Base-by-base conservation (phyloP, 1,140 invertebrate genomes). In the Zaprionus davidi region DNA sequence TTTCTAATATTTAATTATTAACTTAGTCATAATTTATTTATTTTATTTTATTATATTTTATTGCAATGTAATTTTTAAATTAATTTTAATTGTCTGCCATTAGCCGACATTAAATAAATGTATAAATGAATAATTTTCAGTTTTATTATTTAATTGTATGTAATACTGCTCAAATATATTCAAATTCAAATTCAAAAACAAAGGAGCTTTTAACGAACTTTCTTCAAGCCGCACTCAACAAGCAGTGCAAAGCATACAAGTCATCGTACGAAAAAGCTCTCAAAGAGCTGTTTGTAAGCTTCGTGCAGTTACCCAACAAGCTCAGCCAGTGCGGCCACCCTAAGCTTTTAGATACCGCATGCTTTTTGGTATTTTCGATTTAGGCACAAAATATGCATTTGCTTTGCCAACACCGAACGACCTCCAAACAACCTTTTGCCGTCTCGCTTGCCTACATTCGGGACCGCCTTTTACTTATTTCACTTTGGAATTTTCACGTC, bases 391-490 rank as follows among this genome's bases (percentile, higher is more conserved):
- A 12, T 26, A 38, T 36, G 41, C 77, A 68, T 44, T 67, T 60
- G 66, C 62, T 73, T 90, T 80, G 65, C 71, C 84, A 88, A 90
- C 84, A 88, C 84, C 69, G 84, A 57, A 90, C 85, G 85, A 90
- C 85, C 85, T 90, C 85, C 68, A 90, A 90, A 90, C 85, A 90
- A 90, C 85, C 85, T 90, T 90, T 85, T 90, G 85, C 76, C 76
- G 85, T 82, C 78, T 81, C 69, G 81, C 55, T 83, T 66, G 79
- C 72, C 71, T 62, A 81, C 81, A 68, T 70, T 74, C 59, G 69
- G 65, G 41, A n/a, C 41, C 15, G 41, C 74, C 36, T 71, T 56
- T 86, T 81, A 63, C 72, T 82, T 86, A 70, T 77, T 85, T 80
- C 73, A 57, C 77, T 87, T 87, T 88, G 84, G 84, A 88, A 90